phyloP scores from a whole-genome alignment of 2,888 invertebrate genomes.

The Pinctada fucata region DNA sequence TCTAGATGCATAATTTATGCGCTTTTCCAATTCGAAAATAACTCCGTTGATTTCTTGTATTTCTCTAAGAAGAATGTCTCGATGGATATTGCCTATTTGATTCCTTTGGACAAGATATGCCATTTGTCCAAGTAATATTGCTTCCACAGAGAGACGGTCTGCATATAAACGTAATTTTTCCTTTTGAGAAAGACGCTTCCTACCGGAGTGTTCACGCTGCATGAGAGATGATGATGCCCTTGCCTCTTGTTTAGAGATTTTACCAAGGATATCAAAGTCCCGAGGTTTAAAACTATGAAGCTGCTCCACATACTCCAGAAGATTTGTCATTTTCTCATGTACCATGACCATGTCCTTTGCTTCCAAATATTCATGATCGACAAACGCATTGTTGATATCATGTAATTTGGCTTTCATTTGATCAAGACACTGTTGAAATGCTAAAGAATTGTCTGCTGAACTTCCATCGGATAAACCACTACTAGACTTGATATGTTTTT shows the following conservation, averaged over 20 bases:
- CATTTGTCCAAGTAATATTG: constrained; percentile 68
- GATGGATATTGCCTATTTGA: constrained; percentile 53
- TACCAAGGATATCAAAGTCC: constrained; percentile 66
- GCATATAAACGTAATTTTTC: constrained; percentile 64
- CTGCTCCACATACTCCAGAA: constrained; percentile 62
- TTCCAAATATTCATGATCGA: constrained; percentile 63
- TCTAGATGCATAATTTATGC: constrained; percentile 57
- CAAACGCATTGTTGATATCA: constrained; percentile 55
- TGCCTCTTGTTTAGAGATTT: constrained; percentile 58
- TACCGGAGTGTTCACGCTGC: constrained; percentile 45
- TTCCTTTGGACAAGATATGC: constrained; percentile 64
- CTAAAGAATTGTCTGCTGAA: constrained; percentile 47
- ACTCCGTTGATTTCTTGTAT: constrained; percentile 63
- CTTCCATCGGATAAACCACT: constrained; percentile 36
- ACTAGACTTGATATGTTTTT: constrained; percentile 49
- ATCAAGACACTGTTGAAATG: constrained; percentile 61
- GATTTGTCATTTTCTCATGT: constrained; percentile 57
- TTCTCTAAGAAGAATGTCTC: constrained; percentile 61
- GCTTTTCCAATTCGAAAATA: constrained; percentile 51
- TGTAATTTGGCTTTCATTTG: constrained; percentile 59
- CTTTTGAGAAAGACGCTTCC: constrained; percentile 52
- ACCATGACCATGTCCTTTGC: constrained; percentile 62
- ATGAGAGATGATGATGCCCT: constrained; percentile 48
- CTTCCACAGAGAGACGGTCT: constrained; percentile 69
- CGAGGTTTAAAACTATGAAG: constrained; percentile 59